Percentiles rank a stretch among this genome's conserved stretches.
Conservation (phyloP, 2,797 vertebrate genomes). For the Merluccius polli region DNA sequence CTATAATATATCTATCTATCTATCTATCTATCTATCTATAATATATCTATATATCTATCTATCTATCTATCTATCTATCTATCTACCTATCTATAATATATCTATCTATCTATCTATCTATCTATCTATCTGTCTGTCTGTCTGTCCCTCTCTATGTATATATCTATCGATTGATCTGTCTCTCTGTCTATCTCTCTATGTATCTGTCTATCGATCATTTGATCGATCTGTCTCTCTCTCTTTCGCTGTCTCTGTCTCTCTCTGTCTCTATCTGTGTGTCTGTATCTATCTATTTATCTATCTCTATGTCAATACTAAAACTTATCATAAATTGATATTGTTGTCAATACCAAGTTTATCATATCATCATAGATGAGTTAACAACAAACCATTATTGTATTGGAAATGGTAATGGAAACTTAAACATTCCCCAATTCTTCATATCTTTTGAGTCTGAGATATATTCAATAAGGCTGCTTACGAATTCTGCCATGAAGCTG, state of each 20-base stretch:
- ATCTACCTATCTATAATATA: too few relatives aligned
- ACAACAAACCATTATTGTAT: not conserved
- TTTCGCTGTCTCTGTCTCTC: too few relatives aligned
- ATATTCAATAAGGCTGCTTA: constrained; percentile 49
- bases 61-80: not conserved
- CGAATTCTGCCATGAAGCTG: constrained; percentile 81
- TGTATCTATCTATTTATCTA: not conserved
- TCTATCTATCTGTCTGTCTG: too few relatives aligned
- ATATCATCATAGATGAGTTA: not conserved
- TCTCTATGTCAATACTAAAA: not conserved
- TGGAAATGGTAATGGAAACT: not conserved
- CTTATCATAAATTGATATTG: not conserved
- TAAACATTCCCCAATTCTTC: not conserved
- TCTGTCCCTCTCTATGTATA: too few relatives aligned
- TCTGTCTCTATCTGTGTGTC: too few relatives aligned
- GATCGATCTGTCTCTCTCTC: too few relatives aligned
- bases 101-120: too few relatives aligned
- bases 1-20: not conserved
- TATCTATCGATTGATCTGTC: not conserved
- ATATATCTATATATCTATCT: too few relatives aligned
- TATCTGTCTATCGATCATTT: too few relatives aligned
- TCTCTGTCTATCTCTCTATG: not conserved
- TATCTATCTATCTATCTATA: not conserved
- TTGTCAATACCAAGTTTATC: not conserved
- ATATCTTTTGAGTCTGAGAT: not conserved